phyloP scores from a whole-genome alignment of 2,888 invertebrate genomes.

The Tenthredo scrophulariae region DNA sequence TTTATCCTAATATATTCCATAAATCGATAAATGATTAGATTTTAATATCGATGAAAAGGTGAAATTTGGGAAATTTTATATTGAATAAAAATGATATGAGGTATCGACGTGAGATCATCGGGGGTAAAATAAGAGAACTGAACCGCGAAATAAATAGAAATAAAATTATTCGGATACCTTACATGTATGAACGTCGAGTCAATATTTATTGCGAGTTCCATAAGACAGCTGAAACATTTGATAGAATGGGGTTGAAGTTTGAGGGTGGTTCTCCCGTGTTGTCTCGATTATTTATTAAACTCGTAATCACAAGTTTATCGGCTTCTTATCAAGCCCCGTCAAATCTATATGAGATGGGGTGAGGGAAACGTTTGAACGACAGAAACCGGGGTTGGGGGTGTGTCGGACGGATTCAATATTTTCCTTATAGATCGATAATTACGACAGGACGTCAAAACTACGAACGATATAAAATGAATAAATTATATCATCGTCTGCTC shows the following conservation, averaged over 20 bases:
- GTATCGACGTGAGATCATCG: not conserved
- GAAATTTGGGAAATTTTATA: not conserved
- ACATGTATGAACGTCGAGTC: not conserved
- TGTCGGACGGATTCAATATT: conserved; percentile 6
- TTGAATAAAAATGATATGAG: not conserved
- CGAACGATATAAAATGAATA: not conserved
- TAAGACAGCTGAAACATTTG: not conserved
- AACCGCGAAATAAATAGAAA: not conserved
- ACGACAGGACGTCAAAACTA: not conserved
- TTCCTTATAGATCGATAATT: not conserved
- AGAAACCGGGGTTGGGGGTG: not conserved
- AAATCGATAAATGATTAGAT: not conserved
- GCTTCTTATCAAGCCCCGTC: conserved; percentile 24
- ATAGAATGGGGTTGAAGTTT: not conserved
- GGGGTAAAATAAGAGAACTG: not conserved
- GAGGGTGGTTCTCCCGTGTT: too few relatives aligned
- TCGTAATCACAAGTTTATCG: conserved; percentile 44
- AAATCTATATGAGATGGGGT: not conserved
- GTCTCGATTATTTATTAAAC: conserved; percentile 39
- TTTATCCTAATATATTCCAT: not conserved
- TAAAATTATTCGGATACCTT: not conserved
- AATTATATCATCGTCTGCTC: not conserved
- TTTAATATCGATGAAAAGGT: not conserved
- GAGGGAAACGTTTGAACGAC: not conserved
- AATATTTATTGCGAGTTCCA: not conserved